phyloP scores from a whole-genome alignment of 2,888 invertebrate species.

The Lycocerus yunnanus region DNA sequence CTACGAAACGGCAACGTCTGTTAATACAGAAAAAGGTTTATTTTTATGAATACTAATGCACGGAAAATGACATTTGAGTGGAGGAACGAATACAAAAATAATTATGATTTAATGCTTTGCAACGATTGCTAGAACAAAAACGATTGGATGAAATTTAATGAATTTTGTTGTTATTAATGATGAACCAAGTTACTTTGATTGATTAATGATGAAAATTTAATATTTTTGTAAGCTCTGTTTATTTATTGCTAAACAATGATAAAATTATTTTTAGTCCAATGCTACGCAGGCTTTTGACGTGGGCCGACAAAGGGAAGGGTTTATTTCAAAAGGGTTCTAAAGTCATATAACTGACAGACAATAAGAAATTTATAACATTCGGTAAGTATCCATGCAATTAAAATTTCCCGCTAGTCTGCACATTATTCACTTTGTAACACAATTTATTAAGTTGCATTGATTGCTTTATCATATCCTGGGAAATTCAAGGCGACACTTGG shows the following conservation, averaged over 20 bases:
- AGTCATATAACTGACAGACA: conserved; percentile 3
- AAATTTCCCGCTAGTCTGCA: not conserved
- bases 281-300: not conserved
- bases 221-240: conserved; percentile 4
- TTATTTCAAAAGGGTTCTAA: conserved; percentile 7
- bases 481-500: not conserved
- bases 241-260: conserved; percentile 11
- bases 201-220: not conserved
- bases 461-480: not conserved
- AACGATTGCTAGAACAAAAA: conserved; percentile 11
- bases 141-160: not conserved
- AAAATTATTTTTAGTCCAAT: not conserved
- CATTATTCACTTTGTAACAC: not conserved
- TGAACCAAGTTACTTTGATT: not conserved
- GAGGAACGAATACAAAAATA: conserved; percentile 19
- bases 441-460: not conserved
- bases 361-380: not conserved
- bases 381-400: not conserved
- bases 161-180: conserved; percentile 13
- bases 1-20: not conserved
- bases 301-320: not conserved
- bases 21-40: not conserved
- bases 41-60: conserved; percentile 6
- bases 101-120: conserved; percentile 21
- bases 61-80: conserved; percentile 7